Evolutionary conservation across 2,888 invertebrate genomes (phyloP), one percentile per base, ranked within the genome.

Genomic region (Trachelus tabidus): DNA sequence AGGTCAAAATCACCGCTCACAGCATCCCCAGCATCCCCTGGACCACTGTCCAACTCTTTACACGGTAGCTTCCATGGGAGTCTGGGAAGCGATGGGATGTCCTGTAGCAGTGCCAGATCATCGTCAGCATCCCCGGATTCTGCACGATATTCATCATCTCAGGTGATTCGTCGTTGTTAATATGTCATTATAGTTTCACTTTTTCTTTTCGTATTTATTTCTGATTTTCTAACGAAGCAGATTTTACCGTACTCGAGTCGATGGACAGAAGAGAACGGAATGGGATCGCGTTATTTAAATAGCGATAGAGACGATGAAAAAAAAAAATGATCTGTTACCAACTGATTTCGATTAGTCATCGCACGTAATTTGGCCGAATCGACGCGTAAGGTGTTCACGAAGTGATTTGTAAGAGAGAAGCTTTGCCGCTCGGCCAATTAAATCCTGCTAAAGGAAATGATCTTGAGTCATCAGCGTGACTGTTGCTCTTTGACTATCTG

Each of bases 21-120:
- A 35, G 90, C 89, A 15, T 91, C 91, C 12, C 91, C 91, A n/a
- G 91, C 91, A 11, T 91, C 91, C 1, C 90, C 90, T 31, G 90
- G 89, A 80, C 87, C 86, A 56, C 79, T 90, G 83, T 89, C 90
- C n/a, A 89, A 85, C 85, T 91, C 91, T 76, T 86, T 91, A 76
- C 90, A 91, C 79, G 90, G 91, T 74, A 91, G 91, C 83, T 91
- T 91, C 80, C 91, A 91, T 80, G 90, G 91, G 73, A 91, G 91
- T 81, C 88, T 91, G 77, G 91, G 91, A 76, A 91, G 91, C 82
- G 91, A 91, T 86, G 91, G 91, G 75, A 91, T 91, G 91, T 91
- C 91, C 74, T 91, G 89, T 82, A 90, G 91, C 81, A 91, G 91
- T 77, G 91, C 91, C 69, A 91, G 91, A 82, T 91, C 91, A 11